phyloP scores from a whole-genome alignment of 2,113 vertebrate species.

The Psittacula cyanocephala region DNA sequence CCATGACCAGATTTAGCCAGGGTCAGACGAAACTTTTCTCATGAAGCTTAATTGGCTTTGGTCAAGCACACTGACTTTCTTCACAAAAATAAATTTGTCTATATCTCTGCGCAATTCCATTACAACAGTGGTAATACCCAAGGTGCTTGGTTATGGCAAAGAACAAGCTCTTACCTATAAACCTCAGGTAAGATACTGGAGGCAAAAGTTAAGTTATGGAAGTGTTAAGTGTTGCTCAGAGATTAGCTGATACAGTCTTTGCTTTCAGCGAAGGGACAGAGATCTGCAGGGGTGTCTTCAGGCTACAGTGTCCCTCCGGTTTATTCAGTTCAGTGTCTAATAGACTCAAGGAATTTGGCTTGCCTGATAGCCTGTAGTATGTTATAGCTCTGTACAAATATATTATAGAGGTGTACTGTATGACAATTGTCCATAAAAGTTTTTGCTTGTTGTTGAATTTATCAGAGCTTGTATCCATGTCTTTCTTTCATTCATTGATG shows the following conservation, averaged over 20 bases:
- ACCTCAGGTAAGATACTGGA: background rate
- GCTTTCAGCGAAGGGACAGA: background rate
- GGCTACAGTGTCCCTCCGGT: background rate
- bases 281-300: background rate
- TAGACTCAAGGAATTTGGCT: background rate
- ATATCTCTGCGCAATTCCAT: background rate
- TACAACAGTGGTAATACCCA: background rate
- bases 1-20: background rate
- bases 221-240: background rate
- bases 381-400: background rate
- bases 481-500: background rate
- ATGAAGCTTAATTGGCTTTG: background rate
- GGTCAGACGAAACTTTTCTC: background rate
- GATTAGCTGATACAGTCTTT: background rate
- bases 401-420: background rate
- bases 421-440: background rate
- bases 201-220: background rate
- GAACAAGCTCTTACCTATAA: background rate
- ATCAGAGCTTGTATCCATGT: background rate
- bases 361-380: background rate
- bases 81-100: background rate
- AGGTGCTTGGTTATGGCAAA: background rate
- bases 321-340: background rate
- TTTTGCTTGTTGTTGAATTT: background rate
- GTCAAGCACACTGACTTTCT: background rate